A percentile compares a stretch with the other conserved stretches of the same genome.
Conservation (phyloP, 30 jellyfish, hydroid and myxozoan species). For the Hydra vulgaris region DNA sequence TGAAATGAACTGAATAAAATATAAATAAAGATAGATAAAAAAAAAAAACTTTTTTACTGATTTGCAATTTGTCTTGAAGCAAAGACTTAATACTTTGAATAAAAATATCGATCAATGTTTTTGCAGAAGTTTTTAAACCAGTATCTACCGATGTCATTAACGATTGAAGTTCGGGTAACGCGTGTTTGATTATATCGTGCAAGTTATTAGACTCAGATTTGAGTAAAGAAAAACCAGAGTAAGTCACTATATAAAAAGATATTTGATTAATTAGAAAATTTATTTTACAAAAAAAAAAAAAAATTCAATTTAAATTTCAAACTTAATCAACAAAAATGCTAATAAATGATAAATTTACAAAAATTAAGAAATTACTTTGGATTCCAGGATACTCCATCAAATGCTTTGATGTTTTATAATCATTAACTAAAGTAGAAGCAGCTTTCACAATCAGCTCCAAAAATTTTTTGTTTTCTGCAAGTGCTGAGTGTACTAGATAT, state of each 20-base stretch:
- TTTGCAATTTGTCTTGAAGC: conserved; percentile 9
- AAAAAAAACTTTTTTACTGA: no score
- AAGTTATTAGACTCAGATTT: neutral
- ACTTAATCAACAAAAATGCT: neutral
- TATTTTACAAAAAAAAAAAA: no score
- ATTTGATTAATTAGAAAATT: no score
- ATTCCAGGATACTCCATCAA: neutral
- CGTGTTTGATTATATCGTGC: neutral
- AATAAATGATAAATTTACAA: neutral
- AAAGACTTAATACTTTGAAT: conserved; percentile 7
- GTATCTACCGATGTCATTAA: neutral
- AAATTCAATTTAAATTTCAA: no score
- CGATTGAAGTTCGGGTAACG: neutral
- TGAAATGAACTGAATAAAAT: no score
- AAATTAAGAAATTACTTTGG: neutral
- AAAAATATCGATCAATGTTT: neutral
- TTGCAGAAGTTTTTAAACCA: conserved; percentile 2
- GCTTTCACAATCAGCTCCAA: neutral
- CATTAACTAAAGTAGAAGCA: neutral
- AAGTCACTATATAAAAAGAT: neutral
- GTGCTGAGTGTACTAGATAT: neutral
- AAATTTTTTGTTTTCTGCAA: neutral
- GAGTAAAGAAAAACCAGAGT: neutral
- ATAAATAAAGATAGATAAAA: no score
- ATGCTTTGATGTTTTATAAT: neutral